Percentiles rank a stretch among this genome's conserved stretches.
Conservation (phyloP, 2,113 vertebrate genomes). For the Acanthochromis polyacanthus region DNA sequence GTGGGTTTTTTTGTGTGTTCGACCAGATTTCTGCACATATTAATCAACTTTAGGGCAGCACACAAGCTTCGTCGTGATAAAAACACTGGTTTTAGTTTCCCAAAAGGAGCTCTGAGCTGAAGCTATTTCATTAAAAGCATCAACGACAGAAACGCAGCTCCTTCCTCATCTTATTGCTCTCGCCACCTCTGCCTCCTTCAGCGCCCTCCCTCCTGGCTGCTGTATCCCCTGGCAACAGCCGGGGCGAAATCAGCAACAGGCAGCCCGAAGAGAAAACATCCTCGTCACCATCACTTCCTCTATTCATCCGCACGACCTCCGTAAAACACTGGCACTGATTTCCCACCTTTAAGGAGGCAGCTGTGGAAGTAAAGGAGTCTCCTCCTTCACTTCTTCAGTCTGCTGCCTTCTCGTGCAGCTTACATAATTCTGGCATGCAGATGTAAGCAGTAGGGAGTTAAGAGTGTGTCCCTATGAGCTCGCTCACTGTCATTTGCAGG, state of each 20-base stretch:
- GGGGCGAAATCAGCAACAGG: constrained; percentile 65
- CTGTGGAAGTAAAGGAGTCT: background rate
- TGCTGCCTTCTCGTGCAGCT: constrained; percentile 13
- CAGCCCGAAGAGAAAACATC: constrained; percentile 38
- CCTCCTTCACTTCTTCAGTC: background rate
- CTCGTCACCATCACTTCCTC: constrained; percentile 20
- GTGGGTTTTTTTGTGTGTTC: too few species aligned
- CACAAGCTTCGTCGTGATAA: background rate
- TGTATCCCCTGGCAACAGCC: constrained; percentile 78
- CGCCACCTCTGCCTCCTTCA: constrained; percentile 21
- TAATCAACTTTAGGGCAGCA: background rate
- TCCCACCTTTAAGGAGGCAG: background rate
- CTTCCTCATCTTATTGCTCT: constrained; percentile 47
- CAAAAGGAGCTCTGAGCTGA: background rate
- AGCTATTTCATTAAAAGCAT: constrained; percentile 20
- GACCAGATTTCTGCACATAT: background rate
- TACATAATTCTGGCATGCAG: constrained; percentile 43
- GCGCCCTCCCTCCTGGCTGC: constrained; percentile 10
- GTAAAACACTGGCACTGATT: background rate
- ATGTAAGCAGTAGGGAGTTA: constrained; percentile 1
- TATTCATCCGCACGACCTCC: background rate
- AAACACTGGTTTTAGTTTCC: background rate
- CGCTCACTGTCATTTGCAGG: constrained; percentile 29
- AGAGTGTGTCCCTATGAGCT: background rate
- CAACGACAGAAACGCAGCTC: background rate